Percentiles rank a stretch among this genome's conserved stretches.
Evolutionary conservation across 2,888 invertebrate genomes (phyloP).

Genomic region (Nephrotoma guestfalica): DNA sequence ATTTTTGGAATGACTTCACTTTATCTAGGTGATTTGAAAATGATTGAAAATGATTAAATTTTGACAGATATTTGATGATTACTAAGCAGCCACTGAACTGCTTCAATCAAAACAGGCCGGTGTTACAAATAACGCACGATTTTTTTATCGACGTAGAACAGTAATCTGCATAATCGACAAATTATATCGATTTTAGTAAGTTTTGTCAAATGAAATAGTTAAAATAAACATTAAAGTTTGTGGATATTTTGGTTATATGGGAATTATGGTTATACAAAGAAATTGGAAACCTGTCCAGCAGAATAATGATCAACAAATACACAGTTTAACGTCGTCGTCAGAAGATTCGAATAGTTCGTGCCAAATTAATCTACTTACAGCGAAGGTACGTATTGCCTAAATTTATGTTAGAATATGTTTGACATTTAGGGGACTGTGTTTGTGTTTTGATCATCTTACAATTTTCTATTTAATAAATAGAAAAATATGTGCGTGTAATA

Average conservation of each 20-base stretch:
- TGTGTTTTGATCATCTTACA: not conserved
- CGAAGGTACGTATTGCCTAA: constrained; percentile 12
- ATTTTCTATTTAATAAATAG: not conserved
- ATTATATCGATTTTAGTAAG: not conserved
- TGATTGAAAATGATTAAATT: not conserved
- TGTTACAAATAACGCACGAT: not conserved
- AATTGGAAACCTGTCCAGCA: constrained; percentile 26
- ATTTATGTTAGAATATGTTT: not conserved
- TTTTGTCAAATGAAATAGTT: not conserved
- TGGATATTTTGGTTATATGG: not conserved
- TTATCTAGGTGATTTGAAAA: too few relatives aligned
- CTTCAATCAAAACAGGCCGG: not conserved
- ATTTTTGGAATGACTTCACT: not conserved
- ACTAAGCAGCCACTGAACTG: not conserved
- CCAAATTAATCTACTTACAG: constrained; percentile 21
- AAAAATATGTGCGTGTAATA: not conserved
- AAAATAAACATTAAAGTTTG: not conserved
- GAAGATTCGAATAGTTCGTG: constrained; percentile 32
- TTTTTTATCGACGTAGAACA: not conserved
- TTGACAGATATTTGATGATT: not conserved
- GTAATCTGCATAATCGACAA: not conserved
- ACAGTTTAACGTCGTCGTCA: constrained; percentile 24
- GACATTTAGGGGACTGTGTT: not conserved
- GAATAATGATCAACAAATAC: constrained; percentile 18
- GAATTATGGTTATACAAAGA: constrained; percentile 29